phyloP scores from a whole-genome alignment of 2,888 invertebrate genomes.

The Papilio protenor region DNA sequence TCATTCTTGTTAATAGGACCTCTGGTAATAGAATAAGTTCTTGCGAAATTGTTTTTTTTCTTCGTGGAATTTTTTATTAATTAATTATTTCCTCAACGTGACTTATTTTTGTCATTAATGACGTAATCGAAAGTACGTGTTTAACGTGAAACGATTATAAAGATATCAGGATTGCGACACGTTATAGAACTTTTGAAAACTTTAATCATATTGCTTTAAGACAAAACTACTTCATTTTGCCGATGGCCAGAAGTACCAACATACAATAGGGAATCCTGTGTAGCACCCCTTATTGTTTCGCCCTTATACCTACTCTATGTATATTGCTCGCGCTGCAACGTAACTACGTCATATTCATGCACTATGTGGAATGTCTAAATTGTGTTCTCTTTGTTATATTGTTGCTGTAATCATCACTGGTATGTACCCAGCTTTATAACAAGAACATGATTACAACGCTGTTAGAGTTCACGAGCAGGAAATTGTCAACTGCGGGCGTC shows the following conservation, averaged over 20 bases:
- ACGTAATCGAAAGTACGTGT: neutral
- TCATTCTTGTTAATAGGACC: too few species aligned
- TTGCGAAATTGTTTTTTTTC: neutral
- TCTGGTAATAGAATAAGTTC: neutral
- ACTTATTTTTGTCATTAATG: neutral
- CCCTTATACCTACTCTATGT: neutral
- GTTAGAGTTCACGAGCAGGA: neutral
- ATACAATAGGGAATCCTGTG: neutral
- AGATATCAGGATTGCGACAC: too few species aligned
- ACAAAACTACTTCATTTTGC: neutral
- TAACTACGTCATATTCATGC: neutral
- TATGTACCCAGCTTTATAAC: neutral
- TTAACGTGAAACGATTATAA: neutral
- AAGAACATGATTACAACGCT: neutral
- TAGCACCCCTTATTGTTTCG: neutral
- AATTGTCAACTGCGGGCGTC: neutral
- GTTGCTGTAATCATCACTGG: neutral
- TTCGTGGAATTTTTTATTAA: neutral
- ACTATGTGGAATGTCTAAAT: constrained; percentile 8
- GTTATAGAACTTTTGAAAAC: too few species aligned
- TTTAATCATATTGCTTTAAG: neutral
- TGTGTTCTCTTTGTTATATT: constrained; percentile 3
- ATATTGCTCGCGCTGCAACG: neutral
- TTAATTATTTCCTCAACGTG: neutral
- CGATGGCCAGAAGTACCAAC: neutral